Base-by-base conservation (phyloP, 2,797 vertebrate species). In the Mormyrus hasselquistii region DNA sequence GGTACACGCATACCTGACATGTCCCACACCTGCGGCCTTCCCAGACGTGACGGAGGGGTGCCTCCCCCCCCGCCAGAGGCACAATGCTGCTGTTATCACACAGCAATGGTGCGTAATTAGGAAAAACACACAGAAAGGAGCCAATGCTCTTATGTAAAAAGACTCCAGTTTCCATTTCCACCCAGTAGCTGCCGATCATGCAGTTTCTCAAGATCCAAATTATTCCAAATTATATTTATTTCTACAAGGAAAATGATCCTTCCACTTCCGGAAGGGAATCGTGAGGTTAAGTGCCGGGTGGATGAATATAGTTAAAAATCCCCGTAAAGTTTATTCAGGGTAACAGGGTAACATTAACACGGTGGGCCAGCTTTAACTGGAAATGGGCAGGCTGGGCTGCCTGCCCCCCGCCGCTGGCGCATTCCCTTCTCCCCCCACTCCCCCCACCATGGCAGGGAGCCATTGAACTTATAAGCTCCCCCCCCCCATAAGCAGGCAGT, bases 71-170 rank as follows among this genome's bases (percentile, higher is more conserved):
- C 12, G 2, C 14, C 84, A 86, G 12, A 19, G 1, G 52, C 50
- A 55, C 22, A 38, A 22, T 52, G 29, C 49, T 84, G 22, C 29
- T 2, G 2, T 86, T 55, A 55, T 84, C 47, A 29, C 9, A 38
- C 49, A 4, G 52, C 52, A 86, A 16, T 9, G 52, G 29, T 19
- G 29, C 22, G 47, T 29, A 57, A 86, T 57, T 41, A 86, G 84
- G 84, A 86, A 86, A 86, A 86, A 41, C 49, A 86, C 84, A 86
- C 84, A 86, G 79, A 83, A 19, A 22, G 29, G 29, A 86, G 44
- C 84, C 50, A 86, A 19, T 0, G 49, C 12, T 2, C 29, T 86
- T 22, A 86, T 86, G 38, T 49, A 85, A 85, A 85, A 6, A 85
- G 10, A 85, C 22, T 25, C 10, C 49, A 29, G 49, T 29, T 12